A percentile compares a stretch with the other conserved stretches of the same genome.
Evolutionary conservation across 2,888 invertebrate genomes (phyloP).

Genomic region (Orthosia cruda): DNA sequence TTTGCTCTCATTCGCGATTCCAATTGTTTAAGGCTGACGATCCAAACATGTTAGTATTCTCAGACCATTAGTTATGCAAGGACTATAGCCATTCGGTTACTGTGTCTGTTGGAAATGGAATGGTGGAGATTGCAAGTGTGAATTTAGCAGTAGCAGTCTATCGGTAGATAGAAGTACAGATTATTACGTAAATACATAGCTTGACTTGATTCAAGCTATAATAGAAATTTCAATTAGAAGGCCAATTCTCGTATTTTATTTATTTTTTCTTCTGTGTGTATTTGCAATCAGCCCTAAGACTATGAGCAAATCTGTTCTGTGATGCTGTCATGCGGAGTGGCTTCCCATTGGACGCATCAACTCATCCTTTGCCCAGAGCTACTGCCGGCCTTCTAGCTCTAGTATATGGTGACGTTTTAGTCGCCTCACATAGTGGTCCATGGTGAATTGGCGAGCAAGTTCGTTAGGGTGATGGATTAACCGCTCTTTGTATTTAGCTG

Average conservation of each 20-base stretch:
- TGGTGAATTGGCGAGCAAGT: too few species aligned
- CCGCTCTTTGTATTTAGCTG: too few species aligned
- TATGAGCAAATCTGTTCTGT: too few species aligned
- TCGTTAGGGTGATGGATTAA: too few species aligned
- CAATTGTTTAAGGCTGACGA: conserved; percentile 48
- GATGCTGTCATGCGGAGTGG: too few species aligned
- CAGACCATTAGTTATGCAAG: conserved; percentile 59
- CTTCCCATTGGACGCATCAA: too few species aligned
- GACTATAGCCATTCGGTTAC: conserved; percentile 37
- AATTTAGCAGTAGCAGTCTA: conserved; percentile 11
- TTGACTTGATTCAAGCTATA: background rate
- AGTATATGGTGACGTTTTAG: too few species aligned
- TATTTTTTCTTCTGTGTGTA: too few species aligned
- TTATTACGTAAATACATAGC: background rate
- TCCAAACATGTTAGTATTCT: conserved; percentile 60
- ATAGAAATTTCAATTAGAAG: background rate
- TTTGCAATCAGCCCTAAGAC: too few species aligned
- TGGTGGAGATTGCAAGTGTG: background rate
- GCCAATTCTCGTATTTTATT: background rate
- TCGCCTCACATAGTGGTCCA: too few species aligned
- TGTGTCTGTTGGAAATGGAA: conserved; percentile 27
- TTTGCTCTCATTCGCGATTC: conserved; percentile 63
- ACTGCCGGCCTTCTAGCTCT: too few species aligned
- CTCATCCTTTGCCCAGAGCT: too few species aligned
- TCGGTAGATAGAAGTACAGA: background rate